Evolutionary conservation across 2,797 vertebrate species (phyloP).

Genomic region (Oreochromis mossambicus): DNA sequence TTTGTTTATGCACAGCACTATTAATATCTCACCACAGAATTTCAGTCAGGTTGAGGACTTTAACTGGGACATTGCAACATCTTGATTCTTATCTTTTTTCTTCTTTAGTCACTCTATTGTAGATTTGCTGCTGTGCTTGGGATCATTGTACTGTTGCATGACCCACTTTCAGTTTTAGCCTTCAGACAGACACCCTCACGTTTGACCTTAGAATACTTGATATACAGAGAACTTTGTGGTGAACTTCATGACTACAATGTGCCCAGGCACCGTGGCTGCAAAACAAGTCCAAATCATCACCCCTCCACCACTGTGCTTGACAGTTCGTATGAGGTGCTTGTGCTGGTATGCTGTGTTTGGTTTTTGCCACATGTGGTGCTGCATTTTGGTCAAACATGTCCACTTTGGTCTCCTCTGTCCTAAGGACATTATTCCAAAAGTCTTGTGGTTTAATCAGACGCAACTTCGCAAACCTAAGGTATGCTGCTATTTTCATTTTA

Average conservation of each 20-base stretch:
- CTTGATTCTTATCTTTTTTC: background rate
- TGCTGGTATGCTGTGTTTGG: background rate
- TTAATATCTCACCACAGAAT: background rate
- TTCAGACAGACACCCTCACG: background rate
- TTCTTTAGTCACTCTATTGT: background rate
- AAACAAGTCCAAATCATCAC: background rate
- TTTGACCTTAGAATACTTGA: background rate
- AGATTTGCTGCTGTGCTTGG: background rate
- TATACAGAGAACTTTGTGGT: background rate
- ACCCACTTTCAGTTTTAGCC: background rate
- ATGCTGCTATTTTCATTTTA: background rate
- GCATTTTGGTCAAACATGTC: background rate
- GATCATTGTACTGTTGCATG: background rate
- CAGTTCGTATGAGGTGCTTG: background rate
- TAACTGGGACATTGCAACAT: background rate
- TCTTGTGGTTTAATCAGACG: background rate
- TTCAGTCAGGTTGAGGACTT: background rate
- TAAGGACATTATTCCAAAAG: background rate
- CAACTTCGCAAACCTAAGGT: background rate
- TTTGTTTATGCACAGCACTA: background rate
- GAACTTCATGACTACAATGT: background rate
- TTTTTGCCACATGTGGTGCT: background rate
- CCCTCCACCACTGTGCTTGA: background rate
- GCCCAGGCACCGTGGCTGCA: background rate
- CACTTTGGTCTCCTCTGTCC: background rate